phyloP scores from a whole-genome alignment of 2,113 vertebrate genomes.

The Manacus vitellinus region DNA sequence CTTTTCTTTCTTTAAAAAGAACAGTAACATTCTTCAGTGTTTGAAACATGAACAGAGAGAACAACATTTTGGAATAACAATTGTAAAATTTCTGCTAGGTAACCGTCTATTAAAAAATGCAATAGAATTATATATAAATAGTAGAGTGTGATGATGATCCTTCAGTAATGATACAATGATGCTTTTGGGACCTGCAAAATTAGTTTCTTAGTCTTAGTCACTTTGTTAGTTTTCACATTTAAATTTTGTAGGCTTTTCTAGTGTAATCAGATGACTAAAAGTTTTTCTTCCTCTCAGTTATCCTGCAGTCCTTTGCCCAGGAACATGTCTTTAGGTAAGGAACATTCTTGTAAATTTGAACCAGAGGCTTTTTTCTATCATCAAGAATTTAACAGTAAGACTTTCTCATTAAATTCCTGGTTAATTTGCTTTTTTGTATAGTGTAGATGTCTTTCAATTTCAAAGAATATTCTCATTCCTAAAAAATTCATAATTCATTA shows the following conservation, averaged over 20 bases:
- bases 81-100: neutral
- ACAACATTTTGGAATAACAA: neutral
- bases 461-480: neutral
- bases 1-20: neutral
- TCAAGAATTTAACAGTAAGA: neutral
- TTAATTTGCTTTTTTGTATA: neutral
- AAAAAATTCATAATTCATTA: neutral
- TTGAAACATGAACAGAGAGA: neutral
- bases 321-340: neutral
- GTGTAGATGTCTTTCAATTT: neutral
- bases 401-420: neutral
- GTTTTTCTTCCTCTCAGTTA: neutral
- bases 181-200: neutral
- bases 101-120: neutral
- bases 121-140: neutral
- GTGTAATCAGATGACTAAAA: neutral
- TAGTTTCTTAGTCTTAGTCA: neutral
- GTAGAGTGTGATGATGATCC: accelerated
- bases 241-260: neutral
- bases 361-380: neutral
- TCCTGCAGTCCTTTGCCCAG: neutral
- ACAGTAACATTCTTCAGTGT: neutral
- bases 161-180: neutral
- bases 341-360: neutral
- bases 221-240: neutral